phyloP scores from a whole-genome alignment of 1,140 invertebrate genomes.

The Rhyzopertha dominica region DNA sequence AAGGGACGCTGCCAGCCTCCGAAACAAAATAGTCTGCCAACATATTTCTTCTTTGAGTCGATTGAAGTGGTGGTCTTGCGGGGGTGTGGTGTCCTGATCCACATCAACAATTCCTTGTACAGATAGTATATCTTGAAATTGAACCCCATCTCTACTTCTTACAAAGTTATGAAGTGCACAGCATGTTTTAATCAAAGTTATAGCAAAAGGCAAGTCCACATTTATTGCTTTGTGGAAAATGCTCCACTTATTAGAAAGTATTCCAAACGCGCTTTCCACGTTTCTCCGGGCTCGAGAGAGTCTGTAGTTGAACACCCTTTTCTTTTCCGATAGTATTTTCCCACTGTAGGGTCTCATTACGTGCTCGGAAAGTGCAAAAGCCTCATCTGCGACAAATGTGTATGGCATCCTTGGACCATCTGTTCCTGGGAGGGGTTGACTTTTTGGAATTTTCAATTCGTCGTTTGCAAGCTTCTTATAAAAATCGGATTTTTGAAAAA shows the following conservation, averaged over 20 bases:
- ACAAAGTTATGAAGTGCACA: conserved; percentile 34
- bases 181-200: conserved; percentile 29
- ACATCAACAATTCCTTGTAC: too few relatives aligned
- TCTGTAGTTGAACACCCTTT: conserved; percentile 48
- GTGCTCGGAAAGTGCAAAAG: conserved; percentile 44
- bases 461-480: background rate
- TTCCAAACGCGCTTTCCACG: conserved; percentile 48
- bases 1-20: too few relatives aligned
- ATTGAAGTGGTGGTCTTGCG: too few relatives aligned
- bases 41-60: too few relatives aligned
- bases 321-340: conserved; percentile 26
- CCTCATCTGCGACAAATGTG: conserved; percentile 45
- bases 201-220: conserved; percentile 29
- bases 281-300: conserved; percentile 39
- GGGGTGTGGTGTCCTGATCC: too few relatives aligned
- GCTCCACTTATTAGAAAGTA: conserved; percentile 44
- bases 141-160: conserved; percentile 10
- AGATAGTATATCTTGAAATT: conserved; percentile 17
- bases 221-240: conserved; percentile 40
- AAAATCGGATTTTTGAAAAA: conserved; percentile 1
- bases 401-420: conserved; percentile 30
- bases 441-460: conserved; percentile 3
- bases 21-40: too few relatives aligned
- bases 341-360: conserved; percentile 45
- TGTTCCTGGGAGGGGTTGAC: conserved; percentile 32